Percentiles rank a stretch among this genome's conserved stretches.
Conservation (phyloP, 2,797 vertebrate genomes). For the Scolopax rusticola region DNA sequence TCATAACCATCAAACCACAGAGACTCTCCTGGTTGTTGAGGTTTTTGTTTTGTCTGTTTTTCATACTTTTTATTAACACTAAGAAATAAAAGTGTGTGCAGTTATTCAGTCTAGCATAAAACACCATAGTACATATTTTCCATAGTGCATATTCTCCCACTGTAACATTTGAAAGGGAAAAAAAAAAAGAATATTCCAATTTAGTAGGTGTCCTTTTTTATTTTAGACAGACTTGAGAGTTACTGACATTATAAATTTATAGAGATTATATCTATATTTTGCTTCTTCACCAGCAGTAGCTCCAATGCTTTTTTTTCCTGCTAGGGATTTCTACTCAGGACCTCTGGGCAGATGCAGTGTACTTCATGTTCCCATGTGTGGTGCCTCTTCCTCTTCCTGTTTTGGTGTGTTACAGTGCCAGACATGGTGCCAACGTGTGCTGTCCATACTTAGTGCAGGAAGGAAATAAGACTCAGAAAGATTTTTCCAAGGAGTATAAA, state of each 20-base stretch:
- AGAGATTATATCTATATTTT: neutral
- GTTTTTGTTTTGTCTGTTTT: neutral
- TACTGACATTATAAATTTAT: neutral
- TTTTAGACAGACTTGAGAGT: neutral
- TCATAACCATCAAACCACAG: neutral
- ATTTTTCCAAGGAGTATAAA: neutral
- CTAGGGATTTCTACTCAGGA: neutral
- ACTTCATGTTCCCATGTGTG: neutral
- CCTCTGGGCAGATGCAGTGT: neutral
- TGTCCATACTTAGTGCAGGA: neutral
- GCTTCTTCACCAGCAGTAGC: neutral
- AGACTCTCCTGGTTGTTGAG: neutral
- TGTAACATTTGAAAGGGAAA: neutral
- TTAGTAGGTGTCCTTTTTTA: neutral
- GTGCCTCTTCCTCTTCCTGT: neutral
- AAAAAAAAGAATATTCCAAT: neutral
- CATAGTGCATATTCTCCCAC: neutral
- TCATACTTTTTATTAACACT: neutral
- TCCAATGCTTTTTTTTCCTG: neutral
- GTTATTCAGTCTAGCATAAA: neutral
- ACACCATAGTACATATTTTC: accelerated
- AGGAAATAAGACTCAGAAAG: neutral
- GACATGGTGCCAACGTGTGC: accelerated
- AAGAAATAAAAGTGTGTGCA: neutral
- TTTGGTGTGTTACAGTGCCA: neutral